These are phyloP conservation scores for Synergus itoensis DNA, from an alignment of 2,888 invertebrate genomes.

Conservation along the genomic window DNA sequence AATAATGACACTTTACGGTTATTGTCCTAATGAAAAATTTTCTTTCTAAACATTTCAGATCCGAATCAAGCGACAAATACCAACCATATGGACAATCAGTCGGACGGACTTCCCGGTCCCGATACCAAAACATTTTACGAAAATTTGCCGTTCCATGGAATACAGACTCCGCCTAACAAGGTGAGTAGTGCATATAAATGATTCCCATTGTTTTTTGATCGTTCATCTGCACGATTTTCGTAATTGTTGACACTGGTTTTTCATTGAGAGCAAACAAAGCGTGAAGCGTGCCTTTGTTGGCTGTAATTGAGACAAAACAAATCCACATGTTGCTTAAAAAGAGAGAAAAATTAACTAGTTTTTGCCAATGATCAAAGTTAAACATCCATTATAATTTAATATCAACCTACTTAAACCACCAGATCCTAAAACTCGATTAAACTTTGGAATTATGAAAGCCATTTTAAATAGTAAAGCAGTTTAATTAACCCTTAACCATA, in stretches of 20 bases:
- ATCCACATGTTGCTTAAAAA: background rate
- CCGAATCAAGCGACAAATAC: slow-evolving; percentile 74
- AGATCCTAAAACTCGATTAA: slow-evolving; percentile 4
- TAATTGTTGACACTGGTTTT: slow-evolving; percentile 28
- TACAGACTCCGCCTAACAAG: slow-evolving; percentile 96
- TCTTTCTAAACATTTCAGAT: slow-evolving; percentile 69
- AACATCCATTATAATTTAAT: background rate
- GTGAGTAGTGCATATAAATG: slow-evolving; percentile 79
- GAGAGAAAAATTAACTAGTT: background rate
- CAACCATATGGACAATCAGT: slow-evolving; percentile 75
- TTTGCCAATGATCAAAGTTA: background rate
- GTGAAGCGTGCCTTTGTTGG: slow-evolving; percentile 27
- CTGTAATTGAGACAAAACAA: slow-evolving; percentile 1
- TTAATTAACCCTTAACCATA: slow-evolving; percentile 11
- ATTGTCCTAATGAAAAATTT: background rate
- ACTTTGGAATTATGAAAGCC: background rate
- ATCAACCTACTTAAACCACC: background rate
- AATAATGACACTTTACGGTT: background rate
- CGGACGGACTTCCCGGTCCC: slow-evolving; percentile 89
- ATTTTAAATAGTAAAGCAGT: slow-evolving; percentile 5
- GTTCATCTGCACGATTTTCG: slow-evolving; percentile 23
- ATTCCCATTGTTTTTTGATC: background rate
- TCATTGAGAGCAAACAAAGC: background rate
- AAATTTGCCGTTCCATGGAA: slow-evolving; percentile 96
- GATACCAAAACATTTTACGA: slow-evolving; percentile 92